Conservation (phyloP, 2,888 invertebrate genomes). For the Drosophila neonasuta region DNA sequence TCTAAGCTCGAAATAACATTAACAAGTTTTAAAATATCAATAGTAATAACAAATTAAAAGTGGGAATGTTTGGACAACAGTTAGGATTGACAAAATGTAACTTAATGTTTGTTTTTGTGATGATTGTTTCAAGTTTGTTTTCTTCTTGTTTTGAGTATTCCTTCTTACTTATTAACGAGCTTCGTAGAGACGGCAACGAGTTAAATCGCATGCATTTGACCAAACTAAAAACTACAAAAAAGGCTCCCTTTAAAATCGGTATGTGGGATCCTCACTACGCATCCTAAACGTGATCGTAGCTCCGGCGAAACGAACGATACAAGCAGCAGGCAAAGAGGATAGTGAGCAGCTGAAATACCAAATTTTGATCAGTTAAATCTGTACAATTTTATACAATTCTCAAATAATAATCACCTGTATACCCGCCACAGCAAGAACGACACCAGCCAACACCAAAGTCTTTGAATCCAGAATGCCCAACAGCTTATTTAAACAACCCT, state of each 20-base stretch:
- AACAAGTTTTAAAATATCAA: conserved; percentile 29
- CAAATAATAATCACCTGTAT: conserved; percentile 87
- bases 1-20: conserved; percentile 39
- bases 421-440: conserved; percentile 92
- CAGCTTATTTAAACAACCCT: conserved; percentile 87
- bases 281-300: conserved; percentile 92
- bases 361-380: neutral
- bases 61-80: conserved; percentile 30
- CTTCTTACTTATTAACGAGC: conserved; percentile 26
- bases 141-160: conserved; percentile 11
- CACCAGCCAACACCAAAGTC: conserved; percentile 89
- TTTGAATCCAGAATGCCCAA: conserved; percentile 87
- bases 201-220: conserved; percentile 51
- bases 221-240: conserved; percentile 58
- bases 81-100: conserved; percentile 28
- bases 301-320: conserved; percentile 95
- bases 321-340: conserved; percentile 96
- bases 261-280: conserved; percentile 74
- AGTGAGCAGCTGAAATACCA: conserved; percentile 88
- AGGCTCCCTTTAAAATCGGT: conserved; percentile 62
- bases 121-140: conserved; percentile 40
- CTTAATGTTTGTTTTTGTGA: conserved; percentile 21
- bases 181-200: conserved; percentile 55
- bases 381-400: conserved; percentile 59
- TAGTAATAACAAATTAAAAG: conserved; percentile 33